Base-by-base conservation (phyloP, 2,113 vertebrate species). In the Sinocyclocheilus anophthalmus region DNA sequence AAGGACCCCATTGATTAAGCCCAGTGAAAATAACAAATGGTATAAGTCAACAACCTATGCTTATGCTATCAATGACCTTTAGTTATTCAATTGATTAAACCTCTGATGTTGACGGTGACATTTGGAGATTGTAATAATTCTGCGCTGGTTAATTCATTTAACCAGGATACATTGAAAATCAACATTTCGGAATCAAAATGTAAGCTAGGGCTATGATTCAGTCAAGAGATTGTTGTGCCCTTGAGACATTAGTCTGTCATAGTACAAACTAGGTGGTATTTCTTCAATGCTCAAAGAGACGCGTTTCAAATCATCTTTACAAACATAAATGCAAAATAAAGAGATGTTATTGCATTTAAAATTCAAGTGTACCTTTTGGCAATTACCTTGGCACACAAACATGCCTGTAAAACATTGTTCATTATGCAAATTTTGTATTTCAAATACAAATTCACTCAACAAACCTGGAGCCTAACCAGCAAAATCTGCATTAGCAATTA, bases 41-140 rank as follows among this genome's bases (percentile, higher is more conserved):
- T 53, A 50, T 78, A 59, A 90, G 87, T 84, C 89, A 84, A 84
- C 70, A 85, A 67, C 80, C 63, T 86, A 67, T 42, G 83, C 89
- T 89, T 83, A 90, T 90, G 39, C 77, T 86, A 89, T 86, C 88
- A 57, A 79, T 95, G 93, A 95, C 94, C 93, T 96, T 96, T 94
- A 89, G 83, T 91, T 91, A 91, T 92, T 90, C 88, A 92, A 90
- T 91, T 93, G 93, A 94, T 95, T 94, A 94, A 90, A 92, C 88
- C 86, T 14, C 90, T 94, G 92, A 94, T 92, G 92, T 87, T 93
- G 93, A 90, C 91, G 93, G 88, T 93, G 94, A 89, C 94, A 95
- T 95, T 95, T 96, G 75, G 90, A 93, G 92, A 93, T 90, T 92
- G 90, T 42, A 92, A 91, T 92, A 93, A 89, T 93, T 90, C 90